These are phyloP conservation scores for Hemiprocne comata DNA, from an alignment of 2,113 vertebrate genomes.

Conservation along the genomic window DNA sequence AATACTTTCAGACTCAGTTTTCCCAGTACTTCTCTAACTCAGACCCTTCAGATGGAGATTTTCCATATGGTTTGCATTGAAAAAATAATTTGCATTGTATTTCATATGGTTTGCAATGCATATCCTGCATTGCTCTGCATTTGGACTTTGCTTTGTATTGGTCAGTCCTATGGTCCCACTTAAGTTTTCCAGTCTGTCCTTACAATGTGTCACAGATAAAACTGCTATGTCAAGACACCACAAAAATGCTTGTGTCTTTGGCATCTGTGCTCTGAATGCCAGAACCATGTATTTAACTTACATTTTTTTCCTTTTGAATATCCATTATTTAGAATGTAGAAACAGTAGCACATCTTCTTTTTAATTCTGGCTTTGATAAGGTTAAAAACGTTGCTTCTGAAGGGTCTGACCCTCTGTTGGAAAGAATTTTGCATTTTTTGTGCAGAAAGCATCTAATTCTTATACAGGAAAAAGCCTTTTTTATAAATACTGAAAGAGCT, in stretches of 20 bases:
- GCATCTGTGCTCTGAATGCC: neutral
- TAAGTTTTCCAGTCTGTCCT: neutral
- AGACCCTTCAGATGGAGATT: neutral
- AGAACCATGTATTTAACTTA: neutral
- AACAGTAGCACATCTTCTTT: conserved; percentile 18
- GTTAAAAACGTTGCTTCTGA: neutral
- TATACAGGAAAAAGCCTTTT: neutral
- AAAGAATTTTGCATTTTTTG: neutral
- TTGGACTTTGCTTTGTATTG: neutral
- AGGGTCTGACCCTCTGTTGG: neutral
- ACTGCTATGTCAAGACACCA: neutral
- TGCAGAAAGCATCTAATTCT: neutral
- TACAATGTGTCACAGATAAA: conserved; percentile 2
- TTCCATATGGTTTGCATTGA: neutral
- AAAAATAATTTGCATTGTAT: neutral
- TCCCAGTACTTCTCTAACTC: neutral
- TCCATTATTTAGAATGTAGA: neutral
- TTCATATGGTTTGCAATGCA: neutral
- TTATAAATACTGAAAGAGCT: neutral
- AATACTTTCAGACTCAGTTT: neutral
- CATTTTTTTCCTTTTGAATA: neutral
- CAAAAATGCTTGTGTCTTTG: conserved; percentile 51
- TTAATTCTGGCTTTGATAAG: neutral
- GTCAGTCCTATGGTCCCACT: neutral
- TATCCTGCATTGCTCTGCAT: neutral